phyloP scores from a whole-genome alignment of 2,797 vertebrate genomes.

The Halcyon chelicuti region DNA sequence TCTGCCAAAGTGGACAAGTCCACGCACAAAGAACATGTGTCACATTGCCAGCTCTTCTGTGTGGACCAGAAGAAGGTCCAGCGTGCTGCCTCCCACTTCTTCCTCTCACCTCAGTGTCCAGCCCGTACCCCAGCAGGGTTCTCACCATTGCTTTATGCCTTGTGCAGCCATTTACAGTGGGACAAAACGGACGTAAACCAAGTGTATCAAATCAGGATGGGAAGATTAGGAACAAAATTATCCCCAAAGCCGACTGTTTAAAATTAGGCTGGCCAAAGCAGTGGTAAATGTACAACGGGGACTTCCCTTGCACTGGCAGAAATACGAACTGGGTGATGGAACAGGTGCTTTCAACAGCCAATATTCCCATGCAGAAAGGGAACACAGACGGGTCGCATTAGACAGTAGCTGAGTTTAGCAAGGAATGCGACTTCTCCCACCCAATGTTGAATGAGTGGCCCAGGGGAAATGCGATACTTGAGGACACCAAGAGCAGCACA shows the following conservation, averaged over 20 bases:
- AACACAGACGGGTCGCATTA: background rate
- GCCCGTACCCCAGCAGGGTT: background rate
- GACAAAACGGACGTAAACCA: background rate
- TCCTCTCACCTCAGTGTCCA: background rate
- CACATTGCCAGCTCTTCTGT: background rate
- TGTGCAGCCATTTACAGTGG: background rate
- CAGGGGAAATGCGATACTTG: background rate
- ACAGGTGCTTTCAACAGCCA: background rate
- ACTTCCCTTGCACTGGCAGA: background rate
- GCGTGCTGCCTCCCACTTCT: background rate
- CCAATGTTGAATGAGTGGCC: background rate
- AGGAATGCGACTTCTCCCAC: conserved; percentile 41
- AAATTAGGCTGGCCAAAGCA: background rate
- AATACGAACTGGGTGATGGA: background rate
- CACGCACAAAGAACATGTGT: background rate
- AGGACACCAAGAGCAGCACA: conserved; percentile 1
- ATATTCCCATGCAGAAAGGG: background rate
- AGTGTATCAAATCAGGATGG: accelerated
- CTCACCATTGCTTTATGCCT: background rate
- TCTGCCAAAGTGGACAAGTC: background rate
- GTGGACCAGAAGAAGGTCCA: background rate
- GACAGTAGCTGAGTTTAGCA: background rate
- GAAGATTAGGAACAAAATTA: background rate
- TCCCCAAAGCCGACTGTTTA: background rate
- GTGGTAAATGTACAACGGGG: background rate